Evolutionary conservation across 1,140 invertebrate genomes (phyloP), one percentile per base, ranked within the genome.

Genomic region (Pomacea maculata): DNA sequence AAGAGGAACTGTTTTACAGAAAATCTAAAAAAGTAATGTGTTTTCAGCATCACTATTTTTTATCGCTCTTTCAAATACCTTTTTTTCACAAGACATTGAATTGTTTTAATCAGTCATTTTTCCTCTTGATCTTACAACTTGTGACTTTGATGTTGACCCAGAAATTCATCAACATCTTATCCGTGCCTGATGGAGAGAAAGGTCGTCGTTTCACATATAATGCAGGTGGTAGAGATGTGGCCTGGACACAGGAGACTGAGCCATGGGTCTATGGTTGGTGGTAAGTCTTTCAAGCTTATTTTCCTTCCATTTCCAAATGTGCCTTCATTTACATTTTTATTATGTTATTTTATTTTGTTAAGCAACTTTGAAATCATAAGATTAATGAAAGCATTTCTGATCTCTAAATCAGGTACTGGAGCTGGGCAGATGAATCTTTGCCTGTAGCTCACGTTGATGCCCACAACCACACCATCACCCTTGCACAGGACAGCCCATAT

Each of bases 391-490:
- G 15, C 57, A 61, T 61, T 61, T 61, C 15, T 61, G 11, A n/a
- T 57, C 3, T 45, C 54, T 79, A 55, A 75, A 71, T 15, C 17
- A 86, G 85, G 85, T 83, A 82, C 71, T 84, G 82, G 82, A 84
- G 85, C 45, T 86, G 85, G 85, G 72, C 84, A 3, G 85, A 86
- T 52, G n/a, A 67, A n/a, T 71, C 84, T 29, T 29, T 80, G 5
- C 82, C 82, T n/a, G 79, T 86, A 3, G 57, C 75, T 11, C 52
- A 76, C 12, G 12, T 85, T 12, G 78, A 84, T 57, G 29, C 80
- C n/a, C 14, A 52, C 14, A 79, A 73, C 19, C 73, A 75, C 54
- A 83, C 63, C 12, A 80, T 85, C 7, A 84, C 84, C 25, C 70
- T 86, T 8, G 67, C 80, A 4, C 45, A 82, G 34, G 64, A 68